phyloP scores from a whole-genome alignment of 1,140 invertebrate genomes.

The Panagrolaimus sp. region DNA sequence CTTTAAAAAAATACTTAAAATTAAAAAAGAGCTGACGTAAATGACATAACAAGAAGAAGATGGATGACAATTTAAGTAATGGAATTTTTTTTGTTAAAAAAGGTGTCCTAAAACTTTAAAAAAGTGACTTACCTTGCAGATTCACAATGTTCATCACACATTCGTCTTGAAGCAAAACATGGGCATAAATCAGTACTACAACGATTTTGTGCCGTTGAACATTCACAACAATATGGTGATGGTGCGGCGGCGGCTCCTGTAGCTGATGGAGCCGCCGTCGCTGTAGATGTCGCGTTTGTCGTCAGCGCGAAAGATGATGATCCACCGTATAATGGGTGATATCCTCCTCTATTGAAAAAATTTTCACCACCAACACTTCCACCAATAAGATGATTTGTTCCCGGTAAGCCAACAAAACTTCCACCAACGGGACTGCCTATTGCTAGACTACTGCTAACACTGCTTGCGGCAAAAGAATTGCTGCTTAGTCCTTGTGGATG shows the following conservation, averaged over 20 bases:
- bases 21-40: too few species aligned
- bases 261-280: neutral
- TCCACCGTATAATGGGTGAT: slow-evolving; percentile 4
- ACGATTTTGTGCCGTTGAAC: slow-evolving; percentile 37
- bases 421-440: slow-evolving; percentile 1
- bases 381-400: neutral
- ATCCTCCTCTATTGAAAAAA: neutral
- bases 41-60: too few species aligned
- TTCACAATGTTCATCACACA: slow-evolving; percentile 58
- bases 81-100: too few species aligned
- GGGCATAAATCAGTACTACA: slow-evolving; percentile 54
- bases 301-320: slow-evolving; percentile 11
- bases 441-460: slow-evolving; percentile 9
- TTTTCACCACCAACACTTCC: neutral
- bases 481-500: slow-evolving; percentile 8
- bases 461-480: neutral
- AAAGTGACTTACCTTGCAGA: slow-evolving; percentile 43
- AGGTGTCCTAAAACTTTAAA: too few species aligned
- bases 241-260: slow-evolving; percentile 16
- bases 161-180: slow-evolving; percentile 54
- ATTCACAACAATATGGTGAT: slow-evolving; percentile 26
- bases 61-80: too few species aligned
- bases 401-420: neutral
- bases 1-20: too few species aligned
- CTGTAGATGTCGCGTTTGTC: neutral